These are phyloP conservation scores for Pseudochirops corinnae DNA, from an alignment of 2,797 vertebrate species.

Conservation along the genomic window DNA sequence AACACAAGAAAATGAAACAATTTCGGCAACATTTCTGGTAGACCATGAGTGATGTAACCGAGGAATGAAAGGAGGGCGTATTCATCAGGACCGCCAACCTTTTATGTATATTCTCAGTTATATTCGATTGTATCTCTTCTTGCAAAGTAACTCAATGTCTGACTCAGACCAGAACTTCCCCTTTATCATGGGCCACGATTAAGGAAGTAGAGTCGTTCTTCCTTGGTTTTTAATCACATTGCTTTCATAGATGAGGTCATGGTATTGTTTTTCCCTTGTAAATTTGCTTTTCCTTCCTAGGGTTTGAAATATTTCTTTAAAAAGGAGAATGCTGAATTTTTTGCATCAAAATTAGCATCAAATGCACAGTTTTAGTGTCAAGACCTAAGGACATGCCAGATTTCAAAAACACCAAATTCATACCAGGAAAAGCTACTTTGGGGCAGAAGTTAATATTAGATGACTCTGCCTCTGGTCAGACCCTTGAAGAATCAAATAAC, in stretches of 20 bases:
- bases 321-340: background rate
- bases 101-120: background rate
- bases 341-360: background rate
- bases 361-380: background rate
- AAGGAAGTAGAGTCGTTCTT: background rate
- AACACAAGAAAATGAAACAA: conserved; percentile 43
- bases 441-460: background rate
- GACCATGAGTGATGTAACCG: background rate
- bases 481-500: background rate
- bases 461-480: background rate
- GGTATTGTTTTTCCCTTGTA: background rate
- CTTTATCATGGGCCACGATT: background rate
- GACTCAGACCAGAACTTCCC: background rate
- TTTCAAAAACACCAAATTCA: background rate
- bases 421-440: background rate
- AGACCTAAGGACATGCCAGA: background rate
- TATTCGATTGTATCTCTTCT: conserved; percentile 31
- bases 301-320: conserved; percentile 38
- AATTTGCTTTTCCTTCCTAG: conserved; percentile 34
- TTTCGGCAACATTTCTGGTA: background rate
- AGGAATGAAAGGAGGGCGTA: conserved; percentile 41
- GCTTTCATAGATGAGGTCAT: background rate
- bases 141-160: background rate
- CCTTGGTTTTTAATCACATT: background rate
- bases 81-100: conserved; percentile 38